Conservation (phyloP, 2,113 vertebrate genomes). For the Clarias gariepinus region DNA sequence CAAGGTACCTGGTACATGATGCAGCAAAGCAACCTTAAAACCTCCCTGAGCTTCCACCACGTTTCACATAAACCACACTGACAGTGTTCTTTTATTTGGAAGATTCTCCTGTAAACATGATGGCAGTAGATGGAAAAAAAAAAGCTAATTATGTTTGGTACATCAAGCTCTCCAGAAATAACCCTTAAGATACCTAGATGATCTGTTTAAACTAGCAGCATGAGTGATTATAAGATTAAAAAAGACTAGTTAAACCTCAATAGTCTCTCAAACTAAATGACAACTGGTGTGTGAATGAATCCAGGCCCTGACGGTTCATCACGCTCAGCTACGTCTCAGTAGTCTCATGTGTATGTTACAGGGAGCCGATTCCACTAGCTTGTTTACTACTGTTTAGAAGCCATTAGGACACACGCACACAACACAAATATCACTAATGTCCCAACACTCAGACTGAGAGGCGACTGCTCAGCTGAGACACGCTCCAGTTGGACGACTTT, state of each 20-base stretch:
- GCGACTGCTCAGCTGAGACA: constrained; percentile 44
- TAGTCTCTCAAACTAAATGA: neutral
- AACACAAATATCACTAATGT: constrained; percentile 39
- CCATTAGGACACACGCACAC: neutral
- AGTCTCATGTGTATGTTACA: neutral
- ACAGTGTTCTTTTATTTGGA: neutral
- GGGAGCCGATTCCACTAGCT: neutral
- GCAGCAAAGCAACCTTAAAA: too few relatives aligned
- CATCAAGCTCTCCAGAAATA: neutral
- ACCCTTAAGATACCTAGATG: neutral
- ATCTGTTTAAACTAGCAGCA: neutral
- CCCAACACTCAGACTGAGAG: constrained; percentile 41
- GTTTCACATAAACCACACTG: too few relatives aligned
- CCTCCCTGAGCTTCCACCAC: too few relatives aligned
- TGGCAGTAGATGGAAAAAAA: too few relatives aligned
- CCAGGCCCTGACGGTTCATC: neutral
- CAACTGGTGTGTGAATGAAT: neutral
- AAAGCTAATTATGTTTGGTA: too few relatives aligned
- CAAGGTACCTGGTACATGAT: too few relatives aligned
- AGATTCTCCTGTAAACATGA: too few relatives aligned
- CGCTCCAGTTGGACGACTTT: constrained; percentile 49
- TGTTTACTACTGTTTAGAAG: neutral
- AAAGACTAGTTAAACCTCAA: neutral
- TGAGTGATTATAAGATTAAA: neutral
- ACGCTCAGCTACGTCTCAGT: neutral